Base-by-base conservation (phyloP, 2,888 invertebrate genomes). In the Anoplius nigerrimus region DNA sequence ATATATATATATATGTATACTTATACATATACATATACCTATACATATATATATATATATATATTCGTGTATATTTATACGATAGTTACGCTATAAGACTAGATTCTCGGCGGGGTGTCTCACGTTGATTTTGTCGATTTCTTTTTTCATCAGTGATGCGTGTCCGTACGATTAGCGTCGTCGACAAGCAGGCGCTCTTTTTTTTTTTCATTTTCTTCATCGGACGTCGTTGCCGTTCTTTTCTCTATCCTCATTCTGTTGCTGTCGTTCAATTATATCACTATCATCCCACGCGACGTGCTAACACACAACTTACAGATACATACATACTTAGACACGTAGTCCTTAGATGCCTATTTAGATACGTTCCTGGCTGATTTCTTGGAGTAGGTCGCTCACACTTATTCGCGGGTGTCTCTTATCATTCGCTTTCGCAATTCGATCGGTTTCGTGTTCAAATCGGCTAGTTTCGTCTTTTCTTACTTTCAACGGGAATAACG, bases 261-360 rank as follows among this genome's bases (percentile, higher is more conserved):
- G 34, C 34, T 34, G 34, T 34, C 34, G 11, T 34, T 34, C 34
- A 34, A 34, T 34, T 34, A 34, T 34, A 66, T 65, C 60, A 27
- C 75, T 77, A 71, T 60, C 24, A 57, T 73, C 55, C 62, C 74
- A 72, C 63, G 74, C 75, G 69, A 71, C 77, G 71, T 80, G 72
- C 79, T 75, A 71, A 76, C 69, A 80, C 76, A 80, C 70, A 82
- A 76, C 74, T 80, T 75, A 75, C 72, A 69, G 68, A 75, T 80
- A 79, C 80, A 72, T 79, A 79, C 78, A 80, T 79, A 80, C 72
- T 75, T 80, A 74, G 75, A 79, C 75, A 78, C 63, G 66, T 75
- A 76, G 74, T 67, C 67, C 71, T 79, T 79, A 79, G 64, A 80
- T 59, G 66, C 60, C 65, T 78, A 72, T 24, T 62, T 61, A 68